These are phyloP conservation scores for Stegophylla sp. DNA, from an alignment of 2,888 invertebrate genomes.

Conservation along the genomic window DNA sequence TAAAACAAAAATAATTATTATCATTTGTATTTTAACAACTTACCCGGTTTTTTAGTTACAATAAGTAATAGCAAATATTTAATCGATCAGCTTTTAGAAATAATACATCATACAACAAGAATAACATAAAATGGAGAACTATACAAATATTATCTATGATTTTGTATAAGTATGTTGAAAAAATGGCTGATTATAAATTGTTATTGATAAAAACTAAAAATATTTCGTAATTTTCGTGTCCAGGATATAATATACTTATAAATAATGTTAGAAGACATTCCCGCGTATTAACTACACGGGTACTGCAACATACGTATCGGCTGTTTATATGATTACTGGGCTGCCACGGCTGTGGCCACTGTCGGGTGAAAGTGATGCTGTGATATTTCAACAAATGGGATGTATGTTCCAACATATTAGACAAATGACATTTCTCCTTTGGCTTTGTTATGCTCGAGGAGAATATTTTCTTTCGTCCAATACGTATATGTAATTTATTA, in stretches of 20 bases:
- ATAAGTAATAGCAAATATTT: background rate
- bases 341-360: background rate
- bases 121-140: background rate
- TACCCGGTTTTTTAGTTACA: conserved; percentile 25
- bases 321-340: conserved; percentile 7
- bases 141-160: background rate
- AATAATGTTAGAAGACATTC: conserved; percentile 24
- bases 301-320: conserved; percentile 20
- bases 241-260: conserved; percentile 2
- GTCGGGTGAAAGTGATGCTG: conserved; percentile 45
- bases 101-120: background rate
- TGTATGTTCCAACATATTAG: background rate
- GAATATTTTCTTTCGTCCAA: conserved; percentile 10
- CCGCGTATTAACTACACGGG: conserved; percentile 47
- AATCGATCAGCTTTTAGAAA: background rate
- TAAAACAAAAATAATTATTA: conserved; percentile 10
- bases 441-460: conserved; percentile 22
- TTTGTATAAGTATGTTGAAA: background rate
- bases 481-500: background rate
- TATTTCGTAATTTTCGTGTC: background rate
- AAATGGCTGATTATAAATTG: background rate
- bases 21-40: conserved; percentile 34
- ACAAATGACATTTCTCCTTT: conserved; percentile 45
- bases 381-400: conserved; percentile 7
- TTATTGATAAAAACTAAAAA: conserved; percentile 8